A percentile compares a stretch with the other conserved stretches of the same genome.
Evolutionary conservation across 2,888 invertebrate genomes (phyloP).

Genomic region (Pyrgus malvae): DNA sequence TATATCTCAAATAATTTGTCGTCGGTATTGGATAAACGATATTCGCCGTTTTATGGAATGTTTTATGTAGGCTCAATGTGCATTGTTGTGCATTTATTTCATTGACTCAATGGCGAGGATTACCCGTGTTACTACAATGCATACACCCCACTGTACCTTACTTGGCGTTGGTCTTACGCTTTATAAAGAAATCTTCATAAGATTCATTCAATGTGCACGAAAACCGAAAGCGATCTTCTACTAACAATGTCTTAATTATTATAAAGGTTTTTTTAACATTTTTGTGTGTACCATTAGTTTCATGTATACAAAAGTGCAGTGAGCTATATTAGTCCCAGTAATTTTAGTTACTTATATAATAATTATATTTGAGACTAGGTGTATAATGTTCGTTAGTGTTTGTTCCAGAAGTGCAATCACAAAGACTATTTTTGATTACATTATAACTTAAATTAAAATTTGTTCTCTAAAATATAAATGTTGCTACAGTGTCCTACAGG

Average conservation of each 20-base stretch:
- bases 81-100: background rate
- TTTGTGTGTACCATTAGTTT: too few relatives aligned
- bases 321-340: too few relatives aligned
- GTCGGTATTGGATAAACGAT: conserved; percentile 45
- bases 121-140: conserved; percentile 23
- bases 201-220: conserved; percentile 14
- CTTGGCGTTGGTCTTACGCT: conserved; percentile 61
- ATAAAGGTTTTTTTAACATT: too few relatives aligned
- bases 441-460: too few relatives aligned
- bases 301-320: too few relatives aligned
- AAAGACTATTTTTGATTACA: too few relatives aligned
- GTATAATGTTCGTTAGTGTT: too few relatives aligned
- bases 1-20: conserved; percentile 58
- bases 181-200: conserved; percentile 46
- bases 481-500: too few relatives aligned
- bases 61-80: background rate
- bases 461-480: too few relatives aligned
- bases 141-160: conserved; percentile 40
- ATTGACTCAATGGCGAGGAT: background rate
- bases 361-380: too few relatives aligned
- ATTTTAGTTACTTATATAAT: too few relatives aligned
- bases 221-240: background rate
- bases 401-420: too few relatives aligned
- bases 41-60: background rate
- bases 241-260: background rate